phyloP scores from a whole-genome alignment of 2,888 invertebrate genomes.

The Sipha maydis region DNA sequence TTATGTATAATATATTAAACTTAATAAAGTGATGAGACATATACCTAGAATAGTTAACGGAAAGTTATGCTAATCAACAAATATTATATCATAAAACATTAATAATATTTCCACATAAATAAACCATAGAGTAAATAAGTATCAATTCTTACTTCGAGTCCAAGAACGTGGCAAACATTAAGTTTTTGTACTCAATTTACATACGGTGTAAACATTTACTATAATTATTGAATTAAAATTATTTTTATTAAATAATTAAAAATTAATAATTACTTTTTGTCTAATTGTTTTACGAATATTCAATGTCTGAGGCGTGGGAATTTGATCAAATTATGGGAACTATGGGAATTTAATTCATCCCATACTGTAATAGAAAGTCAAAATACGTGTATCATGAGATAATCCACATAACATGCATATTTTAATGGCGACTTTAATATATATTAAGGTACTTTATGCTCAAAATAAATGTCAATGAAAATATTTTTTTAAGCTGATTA shows the following conservation, averaged over 20 bases:
- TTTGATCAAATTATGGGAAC: neutral
- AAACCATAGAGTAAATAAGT: too few relatives aligned
- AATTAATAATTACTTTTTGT: neutral
- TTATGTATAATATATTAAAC: too few relatives aligned
- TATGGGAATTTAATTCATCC: neutral
- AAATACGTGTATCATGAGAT: neutral
- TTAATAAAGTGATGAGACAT: too few relatives aligned
- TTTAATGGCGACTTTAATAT: neutral
- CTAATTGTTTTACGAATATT: neutral
- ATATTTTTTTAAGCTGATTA: conserved; percentile 16
- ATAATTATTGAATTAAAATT: too few relatives aligned
- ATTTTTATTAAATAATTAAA: neutral
- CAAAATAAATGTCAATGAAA: neutral
- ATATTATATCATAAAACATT: too few relatives aligned
- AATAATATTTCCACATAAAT: too few relatives aligned
- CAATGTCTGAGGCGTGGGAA: neutral
- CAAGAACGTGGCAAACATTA: too few relatives aligned
- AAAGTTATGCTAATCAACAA: too few relatives aligned
- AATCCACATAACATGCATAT: neutral
- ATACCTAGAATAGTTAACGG: too few relatives aligned
- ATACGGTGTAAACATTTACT: too few relatives aligned
- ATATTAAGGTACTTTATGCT: neutral
- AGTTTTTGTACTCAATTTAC: too few relatives aligned
- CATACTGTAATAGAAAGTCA: neutral
- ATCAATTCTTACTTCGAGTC: too few relatives aligned